Conservation (phyloP, 2,113 vertebrate species). For the Alethe castanea region DNA sequence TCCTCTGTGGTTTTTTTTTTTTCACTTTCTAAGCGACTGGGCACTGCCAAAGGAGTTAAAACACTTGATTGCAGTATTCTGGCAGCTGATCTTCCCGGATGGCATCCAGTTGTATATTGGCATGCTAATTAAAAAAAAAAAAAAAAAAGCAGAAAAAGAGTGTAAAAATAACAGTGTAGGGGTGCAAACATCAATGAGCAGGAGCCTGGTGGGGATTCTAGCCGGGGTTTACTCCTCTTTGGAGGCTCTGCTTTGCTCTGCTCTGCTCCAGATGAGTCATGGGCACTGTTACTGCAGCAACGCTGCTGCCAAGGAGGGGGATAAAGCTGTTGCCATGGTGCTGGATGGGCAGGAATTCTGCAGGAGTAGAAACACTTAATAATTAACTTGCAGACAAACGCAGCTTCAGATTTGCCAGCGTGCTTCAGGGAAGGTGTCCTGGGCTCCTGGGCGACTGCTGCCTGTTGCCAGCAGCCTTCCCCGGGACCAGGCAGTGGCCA, state of each 20-base stretch:
- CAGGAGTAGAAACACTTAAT: slow-evolving; percentile 60
- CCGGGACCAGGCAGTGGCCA: not conserved
- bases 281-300: slow-evolving; percentile 67
- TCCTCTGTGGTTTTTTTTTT: not conserved
- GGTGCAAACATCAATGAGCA: not conserved
- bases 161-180: not conserved
- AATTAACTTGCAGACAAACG: slow-evolving; percentile 59
- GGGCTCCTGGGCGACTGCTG: not conserved
- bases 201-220: slow-evolving; percentile 5
- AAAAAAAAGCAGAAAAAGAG: not conserved
- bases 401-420: not conserved
- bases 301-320: slow-evolving; percentile 56
- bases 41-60: not conserved
- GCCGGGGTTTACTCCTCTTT: not conserved
- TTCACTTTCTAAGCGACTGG: not conserved
- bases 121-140: not conserved
- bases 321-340: slow-evolving; percentile 67
- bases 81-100: not conserved
- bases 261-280: slow-evolving; percentile 52
- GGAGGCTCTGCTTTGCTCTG: not conserved
- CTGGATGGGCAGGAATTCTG: slow-evolving; percentile 62
- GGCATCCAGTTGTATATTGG: not conserved
- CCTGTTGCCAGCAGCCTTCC: not conserved
- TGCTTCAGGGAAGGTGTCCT: slow-evolving; percentile 22
- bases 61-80: not conserved